Base-by-base conservation (phyloP, 2,113 vertebrate species). In the Prochilodus magdalenae region DNA sequence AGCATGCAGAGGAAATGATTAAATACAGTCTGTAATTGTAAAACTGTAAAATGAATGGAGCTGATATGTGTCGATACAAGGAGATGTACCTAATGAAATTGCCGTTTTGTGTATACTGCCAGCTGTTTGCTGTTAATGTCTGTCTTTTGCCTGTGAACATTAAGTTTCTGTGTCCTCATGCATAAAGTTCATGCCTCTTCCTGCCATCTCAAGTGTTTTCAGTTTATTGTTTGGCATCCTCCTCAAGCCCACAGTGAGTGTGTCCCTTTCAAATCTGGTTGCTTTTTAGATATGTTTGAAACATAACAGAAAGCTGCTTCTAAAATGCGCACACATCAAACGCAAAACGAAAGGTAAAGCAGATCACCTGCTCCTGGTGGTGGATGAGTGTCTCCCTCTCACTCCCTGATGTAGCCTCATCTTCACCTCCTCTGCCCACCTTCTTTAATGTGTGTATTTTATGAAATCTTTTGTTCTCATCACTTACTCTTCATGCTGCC, bases 401-500 rank as follows among this genome's bases (percentile, higher is more conserved):
- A 40, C 59, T 27, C 40, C 66, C 22, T 2, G 18, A 26, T 65
- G 29, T 8, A 30, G 15, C 27, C 55, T 78, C n/a, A 75, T 73
- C 72, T 47, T 76, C 69, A 33, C 18, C 7, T 49, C 27, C 73
- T 27, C 12, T 49, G 36, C 26, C 40, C 72, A 77, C 13, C 83
- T 91, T 81, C 36, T 91, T 90, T 80, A 83, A 24, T 79, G 83
- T 87, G 88, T 92, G 86, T 90, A 86, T 90, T 92, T 92, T 89
- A 92, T 89, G 18, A 80, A 83, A 71, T 55, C 44, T 91, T 90
- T 90, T 91, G 85, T 93, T 91, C 91, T 91, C 86, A 87, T 87
- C 85, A 89, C 88, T 92, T 91, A 83, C 82, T 90, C 87, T 90
- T 33, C 89, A 91, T 90, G 93, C 92, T 90, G 91, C 91, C 60